These are phyloP conservation scores for Agrochola lota DNA, from an alignment of 2,888 invertebrate species.

Conservation along the genomic window DNA sequence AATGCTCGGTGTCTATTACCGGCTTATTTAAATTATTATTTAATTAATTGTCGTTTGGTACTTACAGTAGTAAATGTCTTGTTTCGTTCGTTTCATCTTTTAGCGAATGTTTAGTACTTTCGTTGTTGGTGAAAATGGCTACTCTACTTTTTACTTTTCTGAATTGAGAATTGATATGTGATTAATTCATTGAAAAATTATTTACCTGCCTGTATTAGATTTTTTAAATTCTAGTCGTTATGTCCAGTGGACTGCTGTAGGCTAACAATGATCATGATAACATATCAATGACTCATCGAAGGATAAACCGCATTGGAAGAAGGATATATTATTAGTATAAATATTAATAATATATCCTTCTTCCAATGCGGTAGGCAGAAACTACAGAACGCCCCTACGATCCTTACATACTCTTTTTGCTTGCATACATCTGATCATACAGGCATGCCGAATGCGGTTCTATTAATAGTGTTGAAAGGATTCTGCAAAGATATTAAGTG, in stretches of 20 bases:
- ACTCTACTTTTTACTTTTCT: neutral
- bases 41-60: conserved; percentile 36
- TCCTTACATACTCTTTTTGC: neutral
- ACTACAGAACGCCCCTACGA: neutral
- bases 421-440: too few species aligned
- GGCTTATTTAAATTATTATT: conserved; percentile 54
- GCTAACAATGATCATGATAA: neutral
- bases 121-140: neutral
- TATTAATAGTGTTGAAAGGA: neutral
- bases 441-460: too few species aligned
- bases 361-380: neutral
- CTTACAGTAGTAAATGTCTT: neutral
- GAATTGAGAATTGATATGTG: neutral
- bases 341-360: neutral
- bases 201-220: neutral
- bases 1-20: conserved; percentile 31
- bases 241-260: neutral
- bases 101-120: neutral
- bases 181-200: neutral
- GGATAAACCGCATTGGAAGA: neutral
- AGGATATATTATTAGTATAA: too few species aligned
- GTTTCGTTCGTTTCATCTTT: neutral
- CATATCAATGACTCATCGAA: neutral
- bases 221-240: neutral
- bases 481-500: neutral